These are phyloP conservation scores for Gymnobelideus leadbeateri DNA, from an alignment of 2,113 vertebrate genomes.

Conservation along the genomic window DNA sequence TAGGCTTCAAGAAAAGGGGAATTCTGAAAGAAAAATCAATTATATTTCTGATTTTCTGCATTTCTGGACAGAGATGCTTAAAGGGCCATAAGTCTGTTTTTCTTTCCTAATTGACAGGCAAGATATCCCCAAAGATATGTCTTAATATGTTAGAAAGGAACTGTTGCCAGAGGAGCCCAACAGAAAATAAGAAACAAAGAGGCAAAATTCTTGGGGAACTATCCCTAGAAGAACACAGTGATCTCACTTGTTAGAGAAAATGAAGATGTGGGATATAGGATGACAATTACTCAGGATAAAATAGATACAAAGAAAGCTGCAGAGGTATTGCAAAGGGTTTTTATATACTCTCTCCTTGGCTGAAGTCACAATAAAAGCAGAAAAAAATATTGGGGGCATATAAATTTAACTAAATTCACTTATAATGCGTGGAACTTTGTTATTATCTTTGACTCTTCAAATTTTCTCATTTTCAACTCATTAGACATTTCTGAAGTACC, in stretches of 20 bases:
- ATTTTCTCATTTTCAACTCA: neutral
- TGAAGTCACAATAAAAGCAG: neutral
- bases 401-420: neutral
- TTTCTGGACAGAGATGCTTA: neutral
- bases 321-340: neutral
- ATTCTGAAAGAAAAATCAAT: neutral
- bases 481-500: neutral
- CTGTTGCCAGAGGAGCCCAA: neutral
- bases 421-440: neutral
- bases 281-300: neutral
- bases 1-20: neutral
- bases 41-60: neutral
- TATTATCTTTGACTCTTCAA: neutral
- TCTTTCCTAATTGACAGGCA: neutral
- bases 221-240: rapidly evolving
- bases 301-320: neutral
- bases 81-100: slow-evolving; percentile 4
- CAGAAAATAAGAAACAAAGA: neutral
- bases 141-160: neutral
- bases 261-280: neutral
- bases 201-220: neutral
- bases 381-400: neutral
- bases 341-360: neutral
- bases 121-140: neutral
- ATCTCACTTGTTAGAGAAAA: neutral